A percentile compares a stretch with the other conserved stretches of the same genome.
phyloP scores from a whole-genome alignment of 2,113 vertebrate species.

The Jaculus jaculus region DNA sequence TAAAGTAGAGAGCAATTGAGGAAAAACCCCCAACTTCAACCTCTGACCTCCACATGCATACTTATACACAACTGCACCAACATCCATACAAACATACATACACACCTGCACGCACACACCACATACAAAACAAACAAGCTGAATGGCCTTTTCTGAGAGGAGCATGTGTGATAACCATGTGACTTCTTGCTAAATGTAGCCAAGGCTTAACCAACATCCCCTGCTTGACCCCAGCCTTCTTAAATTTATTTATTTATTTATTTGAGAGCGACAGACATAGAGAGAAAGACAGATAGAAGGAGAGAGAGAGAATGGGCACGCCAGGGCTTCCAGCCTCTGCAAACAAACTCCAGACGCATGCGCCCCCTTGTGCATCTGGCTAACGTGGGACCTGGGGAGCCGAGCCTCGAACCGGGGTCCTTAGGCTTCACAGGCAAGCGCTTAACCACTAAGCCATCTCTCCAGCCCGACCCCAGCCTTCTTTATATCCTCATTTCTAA shows the following conservation, averaged over 20 bases:
- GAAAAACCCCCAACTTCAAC: not conserved
- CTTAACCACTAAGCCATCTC: not conserved
- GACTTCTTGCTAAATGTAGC: conserved; percentile 12
- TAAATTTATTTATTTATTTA: no score
- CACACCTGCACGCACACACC: not conserved
- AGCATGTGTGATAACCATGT: not conserved
- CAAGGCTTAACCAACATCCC: not conserved
- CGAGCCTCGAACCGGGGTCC: no score
- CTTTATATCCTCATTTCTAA: not conserved
- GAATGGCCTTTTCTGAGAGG: not conserved
- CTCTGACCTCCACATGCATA: not conserved
- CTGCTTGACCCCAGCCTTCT: not conserved
- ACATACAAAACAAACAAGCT: not conserved
- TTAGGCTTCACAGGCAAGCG: no score
- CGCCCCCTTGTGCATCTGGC: no score
- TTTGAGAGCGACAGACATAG: no score
- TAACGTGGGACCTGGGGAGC: no score
- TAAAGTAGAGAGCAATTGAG: no score
- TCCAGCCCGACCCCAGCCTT: not conserved
- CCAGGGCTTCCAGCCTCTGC: no score
- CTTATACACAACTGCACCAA: not conserved
- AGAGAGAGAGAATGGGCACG: no score
- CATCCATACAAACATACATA: not conserved
- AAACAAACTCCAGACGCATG: no score
- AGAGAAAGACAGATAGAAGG: no score